Percentiles rank a stretch among this genome's conserved stretches.
Evolutionary conservation across 2,113 vertebrate genomes (phyloP).

Genomic region (Eclectus roratus): DNA sequence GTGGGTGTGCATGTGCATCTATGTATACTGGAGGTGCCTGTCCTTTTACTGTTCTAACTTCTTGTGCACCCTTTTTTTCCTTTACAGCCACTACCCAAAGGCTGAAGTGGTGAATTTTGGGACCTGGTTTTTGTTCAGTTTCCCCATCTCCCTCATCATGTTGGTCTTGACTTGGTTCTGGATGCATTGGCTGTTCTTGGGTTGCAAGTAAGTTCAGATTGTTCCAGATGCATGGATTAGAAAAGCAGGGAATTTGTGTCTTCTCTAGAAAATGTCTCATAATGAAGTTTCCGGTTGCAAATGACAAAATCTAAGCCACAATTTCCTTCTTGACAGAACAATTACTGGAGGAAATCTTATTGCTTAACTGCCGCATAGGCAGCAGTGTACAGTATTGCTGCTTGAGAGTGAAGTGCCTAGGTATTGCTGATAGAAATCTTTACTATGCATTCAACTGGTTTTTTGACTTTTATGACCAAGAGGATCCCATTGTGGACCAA

Average conservation of each 20-base stretch:
- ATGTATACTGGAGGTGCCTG: background rate
- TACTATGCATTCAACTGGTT: background rate
- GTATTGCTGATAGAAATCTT: background rate
- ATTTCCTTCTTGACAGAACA: background rate
- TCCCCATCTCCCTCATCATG: slow-evolving; percentile 95
- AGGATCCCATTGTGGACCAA: background rate
- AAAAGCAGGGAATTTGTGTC: background rate
- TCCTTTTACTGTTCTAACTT: background rate
- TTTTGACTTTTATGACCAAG: background rate
- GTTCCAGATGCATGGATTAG: background rate
- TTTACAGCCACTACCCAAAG: slow-evolving; percentile 89
- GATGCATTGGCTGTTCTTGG: slow-evolving; percentile 96
- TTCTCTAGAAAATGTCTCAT: background rate
- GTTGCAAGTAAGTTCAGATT: slow-evolving; percentile 91
- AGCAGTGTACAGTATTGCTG: background rate
- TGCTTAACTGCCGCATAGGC: background rate
- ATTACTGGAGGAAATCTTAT: background rate
- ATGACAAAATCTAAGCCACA: background rate
- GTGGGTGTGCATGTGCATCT: background rate
- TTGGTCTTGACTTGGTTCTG: slow-evolving; percentile 95
- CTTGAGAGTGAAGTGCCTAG: background rate
- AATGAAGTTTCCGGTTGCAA: background rate
- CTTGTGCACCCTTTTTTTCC: background rate
- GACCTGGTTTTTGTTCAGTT: slow-evolving; percentile 98
- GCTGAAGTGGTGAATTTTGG: slow-evolving; percentile 96